Base-by-base conservation (phyloP, 2,113 vertebrate species). In the Nerophis lumbriciformis region DNA sequence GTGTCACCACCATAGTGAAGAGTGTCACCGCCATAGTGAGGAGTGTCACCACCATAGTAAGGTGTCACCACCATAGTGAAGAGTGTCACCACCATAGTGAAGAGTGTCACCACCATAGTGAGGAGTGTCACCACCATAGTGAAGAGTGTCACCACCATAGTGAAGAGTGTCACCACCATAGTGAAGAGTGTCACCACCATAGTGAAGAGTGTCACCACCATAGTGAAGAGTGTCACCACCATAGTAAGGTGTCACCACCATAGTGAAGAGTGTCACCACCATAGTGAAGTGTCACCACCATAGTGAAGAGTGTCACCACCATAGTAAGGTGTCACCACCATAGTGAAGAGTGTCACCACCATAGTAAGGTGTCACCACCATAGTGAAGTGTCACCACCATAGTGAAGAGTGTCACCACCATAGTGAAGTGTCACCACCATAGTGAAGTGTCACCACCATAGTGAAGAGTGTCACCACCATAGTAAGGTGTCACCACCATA, bases 401-500 rank as follows among this genome's bases (percentile, higher is more conserved):
- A 36, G 28, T 49, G 38, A 50, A 50, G 19, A 9, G 55, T 53
- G 63, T 63, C 14, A 36, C 44, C 16, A 19, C 19, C 19, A 19
- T 19, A 19, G 19, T 19, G 19, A 19, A 19, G 19, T 19, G 19
- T 19, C n/a, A n/a, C n/a, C n/a, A n/a, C n/a, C n/a, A n/a, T n/a
- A n/a, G n/a, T n/a, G n/a, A n/a, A n/a, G n/a, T n/a, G n/a, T 66
- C 19, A 21, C 13, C 51, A 39, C 48, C 38, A 72, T 42, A 36
- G 28, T 49, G 38, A 50, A 50, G 19, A 9, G 55, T 53, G 63
- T 63, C 14, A 36, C 44, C 16, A 19, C 19, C 19, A 19, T 19
- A 19, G 19, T 19, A 2, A 19, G 2, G 19, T 19, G 19, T 66
- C 19, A 21, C 13, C 51, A 39, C 48, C 38, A 72, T 42, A 36